phyloP scores from a whole-genome alignment of 1,140 invertebrate species.

The Pseudobourletiella spinata region DNA sequence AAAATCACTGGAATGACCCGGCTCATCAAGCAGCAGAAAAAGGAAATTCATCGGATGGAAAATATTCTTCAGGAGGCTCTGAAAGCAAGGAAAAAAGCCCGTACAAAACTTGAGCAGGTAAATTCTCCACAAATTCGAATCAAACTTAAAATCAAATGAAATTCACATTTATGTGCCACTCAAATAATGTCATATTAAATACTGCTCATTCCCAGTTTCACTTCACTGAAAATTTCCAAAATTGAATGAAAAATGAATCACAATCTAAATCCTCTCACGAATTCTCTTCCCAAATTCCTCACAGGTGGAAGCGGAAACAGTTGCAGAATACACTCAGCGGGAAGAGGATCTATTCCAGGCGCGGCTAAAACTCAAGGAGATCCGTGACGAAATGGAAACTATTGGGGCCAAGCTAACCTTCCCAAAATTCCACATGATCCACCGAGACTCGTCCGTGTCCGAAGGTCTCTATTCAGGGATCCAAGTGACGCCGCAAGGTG shows the following conservation, averaged over 20 bases:
- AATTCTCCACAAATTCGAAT: too few relatives aligned
- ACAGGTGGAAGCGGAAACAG: slow-evolving; percentile 29
- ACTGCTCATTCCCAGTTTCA: too few relatives aligned
- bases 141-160: too few relatives aligned
- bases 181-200: too few relatives aligned
- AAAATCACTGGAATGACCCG: slow-evolving; percentile 15
- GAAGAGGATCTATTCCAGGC: slow-evolving; percentile 29
- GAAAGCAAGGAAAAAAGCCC: slow-evolving; percentile 19
- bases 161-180: too few relatives aligned
- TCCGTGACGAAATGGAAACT: slow-evolving; percentile 31
- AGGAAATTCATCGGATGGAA: slow-evolving; percentile 19
- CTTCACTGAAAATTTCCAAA: too few relatives aligned
- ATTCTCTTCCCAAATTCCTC: too few relatives aligned
- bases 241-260: too few relatives aligned
- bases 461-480: slow-evolving; percentile 17
- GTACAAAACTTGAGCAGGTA: slow-evolving; percentile 19
- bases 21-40: slow-evolving; percentile 15
- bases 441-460: slow-evolving; percentile 29
- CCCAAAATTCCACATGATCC: slow-evolving; percentile 34
- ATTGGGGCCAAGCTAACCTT: slow-evolving; percentile 29
- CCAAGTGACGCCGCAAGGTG: background rate
- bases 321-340: slow-evolving; percentile 23
- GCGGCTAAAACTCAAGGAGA: slow-evolving; percentile 24
- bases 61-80: slow-evolving; percentile 17
- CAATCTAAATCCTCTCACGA: too few relatives aligned